phyloP scores from a whole-genome alignment of 1,140 invertebrate species.

The Gerris buenoi region DNA sequence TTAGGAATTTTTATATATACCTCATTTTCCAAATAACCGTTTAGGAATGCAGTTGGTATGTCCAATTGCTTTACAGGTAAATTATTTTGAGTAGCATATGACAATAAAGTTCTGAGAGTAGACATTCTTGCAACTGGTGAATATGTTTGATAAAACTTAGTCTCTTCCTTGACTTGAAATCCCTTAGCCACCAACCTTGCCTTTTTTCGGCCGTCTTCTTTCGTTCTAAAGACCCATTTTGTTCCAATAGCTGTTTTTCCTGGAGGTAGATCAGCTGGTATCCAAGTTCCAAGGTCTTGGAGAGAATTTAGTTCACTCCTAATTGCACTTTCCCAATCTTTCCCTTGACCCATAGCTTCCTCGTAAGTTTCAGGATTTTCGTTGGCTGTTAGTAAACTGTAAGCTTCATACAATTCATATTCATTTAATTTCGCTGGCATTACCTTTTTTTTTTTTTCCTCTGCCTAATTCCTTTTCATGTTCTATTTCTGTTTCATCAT shows the following conservation, averaged over 20 bases:
- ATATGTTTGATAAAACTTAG: too few relatives aligned
- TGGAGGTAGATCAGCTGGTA: background rate
- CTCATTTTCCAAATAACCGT: background rate
- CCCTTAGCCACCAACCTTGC: slow-evolving; percentile 28
- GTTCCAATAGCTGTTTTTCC: background rate
- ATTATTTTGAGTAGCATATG: background rate
- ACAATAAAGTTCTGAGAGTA: background rate
- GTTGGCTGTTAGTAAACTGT: too few relatives aligned
- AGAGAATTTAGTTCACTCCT: background rate
- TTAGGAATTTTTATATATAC: background rate
- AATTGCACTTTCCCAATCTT: background rate
- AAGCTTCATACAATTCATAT: too few relatives aligned
- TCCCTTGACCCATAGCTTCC: background rate
- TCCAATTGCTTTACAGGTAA: background rate
- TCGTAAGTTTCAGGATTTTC: too few relatives aligned
- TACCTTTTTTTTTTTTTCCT: too few relatives aligned
- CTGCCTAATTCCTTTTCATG: too few relatives aligned
- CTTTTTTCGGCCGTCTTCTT: slow-evolving; percentile 18
- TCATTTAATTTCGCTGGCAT: too few relatives aligned
- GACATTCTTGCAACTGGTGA: background rate
- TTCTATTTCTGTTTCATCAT: too few relatives aligned
- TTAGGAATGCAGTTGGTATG: background rate
- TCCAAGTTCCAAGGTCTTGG: background rate
- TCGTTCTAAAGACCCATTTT: background rate
- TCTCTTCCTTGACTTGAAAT: too few relatives aligned